Evolutionary conservation across 2,113 vertebrate species (phyloP).

Genomic region (Hemicordylus capensis): DNA sequence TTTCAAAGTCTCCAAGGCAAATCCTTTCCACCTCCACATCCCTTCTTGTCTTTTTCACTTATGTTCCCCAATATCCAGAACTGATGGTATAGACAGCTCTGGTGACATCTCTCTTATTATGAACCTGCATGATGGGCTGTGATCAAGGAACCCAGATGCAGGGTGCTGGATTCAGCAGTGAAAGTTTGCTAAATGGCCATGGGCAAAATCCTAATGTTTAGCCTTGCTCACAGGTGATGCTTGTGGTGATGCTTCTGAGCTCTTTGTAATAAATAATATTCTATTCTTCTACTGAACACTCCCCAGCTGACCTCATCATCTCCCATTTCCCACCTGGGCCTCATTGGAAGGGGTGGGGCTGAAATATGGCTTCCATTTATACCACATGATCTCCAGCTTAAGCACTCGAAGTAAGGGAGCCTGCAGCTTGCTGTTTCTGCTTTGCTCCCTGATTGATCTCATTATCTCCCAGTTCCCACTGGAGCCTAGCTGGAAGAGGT

Average conservation of each 20-base stretch:
- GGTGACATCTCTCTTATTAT: not conserved
- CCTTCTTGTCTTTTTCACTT: not conserved
- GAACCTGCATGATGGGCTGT: not conserved
- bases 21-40: rapidly evolving
- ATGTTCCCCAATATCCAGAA: not conserved
- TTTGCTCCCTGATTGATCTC: too few relatives aligned
- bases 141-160: not conserved
- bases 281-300: too few relatives aligned
- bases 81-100: not conserved
- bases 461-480: too few relatives aligned
- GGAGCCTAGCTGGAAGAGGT: too few relatives aligned
- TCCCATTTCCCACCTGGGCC: too few relatives aligned
- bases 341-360: too few relatives aligned
- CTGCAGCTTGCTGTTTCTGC: too few relatives aligned
- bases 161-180: not conserved
- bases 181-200: too few relatives aligned
- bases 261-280: not conserved
- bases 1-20: not conserved
- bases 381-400: too few relatives aligned
- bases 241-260: not conserved
- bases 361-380: too few relatives aligned
- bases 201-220: not conserved
- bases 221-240: not conserved
- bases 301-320: too few relatives aligned
- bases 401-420: too few relatives aligned